Conservation (phyloP, 2,113 vertebrate species). For the Vombatus ursinus region DNA sequence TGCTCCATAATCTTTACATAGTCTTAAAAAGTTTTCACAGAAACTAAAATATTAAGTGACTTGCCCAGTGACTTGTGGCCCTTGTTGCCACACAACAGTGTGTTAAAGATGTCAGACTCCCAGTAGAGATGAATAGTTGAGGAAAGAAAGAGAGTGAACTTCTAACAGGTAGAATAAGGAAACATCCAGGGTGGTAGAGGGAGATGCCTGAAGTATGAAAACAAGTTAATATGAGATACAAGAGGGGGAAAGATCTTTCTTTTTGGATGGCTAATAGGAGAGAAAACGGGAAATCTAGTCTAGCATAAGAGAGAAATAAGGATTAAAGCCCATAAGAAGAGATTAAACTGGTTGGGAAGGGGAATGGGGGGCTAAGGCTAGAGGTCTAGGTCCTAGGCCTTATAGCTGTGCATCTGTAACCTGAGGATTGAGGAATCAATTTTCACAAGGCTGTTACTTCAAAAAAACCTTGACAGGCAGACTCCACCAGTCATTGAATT, state of each 20-base stretch:
- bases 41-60: neutral
- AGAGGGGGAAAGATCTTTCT: neutral
- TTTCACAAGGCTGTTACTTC: too few relatives aligned
- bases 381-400: too few relatives aligned
- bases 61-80: neutral
- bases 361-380: too few relatives aligned
- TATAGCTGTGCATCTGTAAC: too few relatives aligned
- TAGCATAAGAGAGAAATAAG: too few relatives aligned
- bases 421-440: too few relatives aligned
- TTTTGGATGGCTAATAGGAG: neutral
- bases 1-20: neutral
- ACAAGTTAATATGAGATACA: neutral
- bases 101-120: neutral
- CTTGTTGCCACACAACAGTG: neutral
- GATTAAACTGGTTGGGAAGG: too few relatives aligned
- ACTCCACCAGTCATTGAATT: too few relatives aligned
- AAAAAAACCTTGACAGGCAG: too few relatives aligned
- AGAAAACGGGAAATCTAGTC: neutral
- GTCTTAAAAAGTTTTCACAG: neutral
- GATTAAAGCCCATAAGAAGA: too few relatives aligned
- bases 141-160: neutral
- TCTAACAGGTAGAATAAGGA: neutral
- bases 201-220: neutral
- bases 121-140: neutral
- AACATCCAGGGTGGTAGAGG: neutral